Evolutionary conservation across 2,888 invertebrate species (phyloP), one percentile per base, ranked within the genome.

Genomic region (Acanthacorydalis orientalis): DNA sequence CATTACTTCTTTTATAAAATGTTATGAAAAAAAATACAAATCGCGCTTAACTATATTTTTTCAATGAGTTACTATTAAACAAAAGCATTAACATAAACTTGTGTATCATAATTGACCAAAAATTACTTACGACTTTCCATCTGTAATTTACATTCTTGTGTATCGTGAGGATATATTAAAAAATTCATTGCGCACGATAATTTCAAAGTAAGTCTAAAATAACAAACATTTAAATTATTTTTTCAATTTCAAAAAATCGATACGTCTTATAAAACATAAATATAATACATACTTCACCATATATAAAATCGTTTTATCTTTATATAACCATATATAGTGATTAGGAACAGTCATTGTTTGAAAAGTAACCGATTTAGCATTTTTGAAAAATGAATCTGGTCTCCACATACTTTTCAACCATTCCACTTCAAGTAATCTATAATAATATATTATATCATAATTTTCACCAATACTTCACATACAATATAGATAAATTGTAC

Each of bases 341-440:
- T 91, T 91, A 1, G 91, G 91, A 54, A 91, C 88, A 38, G 91
- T 91, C 89, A 91, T 90, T 1, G 90, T 90, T 65, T 91, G 91
- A 62, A 91, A 90, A 9, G 88, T 90, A 2, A 91, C 91, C 0
- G 87, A 85, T 67, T 91, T 91, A 44, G 90, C 90, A 63, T 91
- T 91, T 68, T 90, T 90, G 70, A 91, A 90, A 68, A 89, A 91
- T 7, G 90, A 89, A 68, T 91, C 91, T 0, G 91, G 91, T 43
- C 90, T 72, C 91, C 91, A 91, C 81, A 91, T 88, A 60, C 87
- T 84, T 60, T 89, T 89, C 55, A 89, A 64, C 89, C 89, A 90
- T 60, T 87, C 88, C 4, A 90, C 87, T 67, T 89, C 89, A 31
- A 90, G 68, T 46, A 89, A 69, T 59, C 83, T 78, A 68, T 44